These are phyloP conservation scores for Helicoverpa armigera DNA, from an alignment of 1,140 invertebrate genomes.

Conservation along the genomic window DNA sequence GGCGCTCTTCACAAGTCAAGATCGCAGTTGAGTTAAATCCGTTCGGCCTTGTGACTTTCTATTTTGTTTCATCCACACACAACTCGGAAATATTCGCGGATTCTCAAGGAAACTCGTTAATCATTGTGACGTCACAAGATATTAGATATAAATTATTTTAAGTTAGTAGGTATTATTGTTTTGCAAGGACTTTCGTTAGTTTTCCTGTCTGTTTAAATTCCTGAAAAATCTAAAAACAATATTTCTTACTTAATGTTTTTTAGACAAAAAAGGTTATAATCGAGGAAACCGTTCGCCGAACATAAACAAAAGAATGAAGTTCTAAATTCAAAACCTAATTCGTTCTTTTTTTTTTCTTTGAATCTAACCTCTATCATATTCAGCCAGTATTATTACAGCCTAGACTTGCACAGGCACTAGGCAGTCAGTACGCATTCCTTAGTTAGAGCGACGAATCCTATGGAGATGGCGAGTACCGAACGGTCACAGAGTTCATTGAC, in stretches of 20 bases:
- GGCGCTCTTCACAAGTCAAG: conserved; percentile 34
- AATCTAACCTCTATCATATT: not conserved
- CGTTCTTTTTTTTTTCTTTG: not conserved
- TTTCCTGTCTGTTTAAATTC: not conserved
- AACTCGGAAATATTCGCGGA: conserved; percentile 22
- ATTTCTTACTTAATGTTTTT: too few relatives aligned
- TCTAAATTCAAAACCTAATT: not conserved
- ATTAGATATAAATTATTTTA: not conserved
- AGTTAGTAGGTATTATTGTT: not conserved
- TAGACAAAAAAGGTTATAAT: too few relatives aligned
- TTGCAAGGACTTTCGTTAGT: not conserved
- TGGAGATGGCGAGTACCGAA: conserved; percentile 39
- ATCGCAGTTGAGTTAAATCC: conserved; percentile 40
- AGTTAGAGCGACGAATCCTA: conserved; percentile 33
- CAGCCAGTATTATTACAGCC: not conserved
- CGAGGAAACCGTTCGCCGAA: too few relatives aligned
- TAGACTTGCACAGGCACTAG: not conserved
- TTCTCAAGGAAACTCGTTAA: conserved; percentile 16
- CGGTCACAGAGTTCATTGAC: conserved; percentile 63
- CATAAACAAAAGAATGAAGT: not conserved
- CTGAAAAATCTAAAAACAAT: too few relatives aligned
- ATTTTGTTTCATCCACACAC: conserved; percentile 47
- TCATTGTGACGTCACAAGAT: conserved; percentile 13
- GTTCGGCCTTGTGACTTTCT: conserved; percentile 52
- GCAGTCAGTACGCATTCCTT: conserved; percentile 1